Base-by-base conservation (phyloP, 1,140 invertebrate genomes). In the Heterodera schachtii region DNA sequence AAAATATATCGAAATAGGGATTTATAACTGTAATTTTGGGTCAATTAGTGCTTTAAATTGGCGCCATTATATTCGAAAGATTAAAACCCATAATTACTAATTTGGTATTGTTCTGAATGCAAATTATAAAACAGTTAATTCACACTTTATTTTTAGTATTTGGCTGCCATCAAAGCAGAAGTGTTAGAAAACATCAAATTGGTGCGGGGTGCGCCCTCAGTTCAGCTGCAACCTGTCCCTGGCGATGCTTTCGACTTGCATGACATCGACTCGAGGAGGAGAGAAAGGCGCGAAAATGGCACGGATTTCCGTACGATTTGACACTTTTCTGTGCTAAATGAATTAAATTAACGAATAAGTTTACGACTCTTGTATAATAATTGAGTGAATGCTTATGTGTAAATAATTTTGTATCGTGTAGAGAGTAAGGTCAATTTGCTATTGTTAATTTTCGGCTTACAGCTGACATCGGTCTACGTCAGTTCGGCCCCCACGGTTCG, bases 181-280 rank as follows among this genome's bases (percentile, higher is more conserved):
- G 74, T 89, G 7, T 43, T 89, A 7, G 89, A 89, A 43, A 89
- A 90, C 74, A 73, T 89, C 7, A 41, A 76, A 21, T 66, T 80
- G 66, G 73, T 89, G 8, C 78, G 83, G 41, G 76, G 74, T 13
- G 88, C 88, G 47, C 88, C 88, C 19, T 81, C 85, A 1, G 88
- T 90, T 69, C 88, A 89, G 79, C 85, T 89, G 82, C 88, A 90
- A 52, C 81, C 84, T 41, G 73, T 87, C 11, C 84, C 85, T 16
- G 73, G 80, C 7, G 84, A 85, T 57, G 43, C 82, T 5, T 84
- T 83, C 67, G 84, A 85, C 52, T 75, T 85, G n/a, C 44, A 67
- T 6, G 84, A 85, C 69, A 73, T 82, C 16, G 83, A 84, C 21
- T 82, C 81, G 31, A 52, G 49, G 19, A 71, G 81, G 8, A 69